These are phyloP conservation scores for Papilio polytes DNA, from an alignment of 1,140 invertebrate genomes.

Conservation along the genomic window DNA sequence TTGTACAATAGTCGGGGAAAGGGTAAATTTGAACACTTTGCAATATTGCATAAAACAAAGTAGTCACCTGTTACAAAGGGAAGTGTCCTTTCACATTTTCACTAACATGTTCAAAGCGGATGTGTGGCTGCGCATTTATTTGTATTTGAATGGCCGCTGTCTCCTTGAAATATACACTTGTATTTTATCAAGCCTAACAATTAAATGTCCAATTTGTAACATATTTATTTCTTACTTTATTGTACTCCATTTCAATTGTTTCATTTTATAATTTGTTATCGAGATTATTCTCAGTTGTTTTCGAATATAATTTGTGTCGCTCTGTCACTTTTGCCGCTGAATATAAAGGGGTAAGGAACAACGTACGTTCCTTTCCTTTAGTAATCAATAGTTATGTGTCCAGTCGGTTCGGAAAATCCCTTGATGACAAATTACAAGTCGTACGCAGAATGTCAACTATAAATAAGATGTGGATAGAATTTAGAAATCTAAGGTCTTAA, in stretches of 20 bases:
- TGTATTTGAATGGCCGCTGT: background rate
- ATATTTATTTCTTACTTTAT: background rate
- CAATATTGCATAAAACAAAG: background rate
- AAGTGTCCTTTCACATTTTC: background rate
- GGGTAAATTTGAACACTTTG: background rate
- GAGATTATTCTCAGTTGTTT: background rate
- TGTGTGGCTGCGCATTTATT: background rate
- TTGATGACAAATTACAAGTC: background rate
- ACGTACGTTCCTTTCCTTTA: background rate
- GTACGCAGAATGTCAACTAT: background rate
- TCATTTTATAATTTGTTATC: background rate
- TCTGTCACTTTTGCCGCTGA: background rate
- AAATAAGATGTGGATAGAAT: background rate
- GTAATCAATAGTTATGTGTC: background rate
- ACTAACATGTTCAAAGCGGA: background rate
- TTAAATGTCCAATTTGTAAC: background rate
- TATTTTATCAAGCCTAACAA: background rate
- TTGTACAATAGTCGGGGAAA: background rate
- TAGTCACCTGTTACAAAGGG: background rate
- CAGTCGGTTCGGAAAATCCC: constrained; percentile 2
- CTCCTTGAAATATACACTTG: background rate
- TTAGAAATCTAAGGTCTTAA: too few species aligned
- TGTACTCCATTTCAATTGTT: background rate
- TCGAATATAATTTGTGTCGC: background rate
- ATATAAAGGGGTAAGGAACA: background rate